These are phyloP conservation scores for Dasyprocta punctata DNA, from an alignment of 2,113 vertebrate species.

Conservation along the genomic window DNA sequence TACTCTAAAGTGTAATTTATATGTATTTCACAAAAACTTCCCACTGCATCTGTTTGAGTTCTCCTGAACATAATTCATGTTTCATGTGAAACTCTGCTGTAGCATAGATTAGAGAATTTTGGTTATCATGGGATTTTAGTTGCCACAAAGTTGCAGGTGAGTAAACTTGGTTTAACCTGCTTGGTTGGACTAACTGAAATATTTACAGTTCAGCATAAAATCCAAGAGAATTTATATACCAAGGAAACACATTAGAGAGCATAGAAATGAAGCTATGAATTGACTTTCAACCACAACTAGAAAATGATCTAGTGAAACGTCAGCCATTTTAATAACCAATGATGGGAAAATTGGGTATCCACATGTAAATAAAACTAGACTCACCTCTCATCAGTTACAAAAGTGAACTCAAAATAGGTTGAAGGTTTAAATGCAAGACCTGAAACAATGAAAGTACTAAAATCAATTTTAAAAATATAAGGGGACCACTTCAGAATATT, in stretches of 20 bases:
- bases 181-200: background rate
- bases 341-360: background rate
- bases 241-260: background rate
- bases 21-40: background rate
- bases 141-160: background rate
- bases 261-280: background rate
- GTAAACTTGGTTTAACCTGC: background rate
- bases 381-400: background rate
- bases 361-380: background rate
- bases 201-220: background rate
- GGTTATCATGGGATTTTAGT: background rate
- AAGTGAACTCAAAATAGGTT: background rate
- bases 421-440: background rate
- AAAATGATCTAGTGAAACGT: background rate
- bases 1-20: slow-evolving; percentile 25
- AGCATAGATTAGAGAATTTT: background rate
- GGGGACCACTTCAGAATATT: background rate
- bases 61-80: background rate
- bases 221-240: background rate
- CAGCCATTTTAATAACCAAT: background rate
- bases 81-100: background rate
- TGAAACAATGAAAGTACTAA: background rate
- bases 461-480: background rate
- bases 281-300: background rate
- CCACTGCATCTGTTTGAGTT: background rate